These are phyloP conservation scores for Premnoplex brunnescens DNA, from an alignment of 2,797 vertebrate genomes.

Conservation along the genomic window DNA sequence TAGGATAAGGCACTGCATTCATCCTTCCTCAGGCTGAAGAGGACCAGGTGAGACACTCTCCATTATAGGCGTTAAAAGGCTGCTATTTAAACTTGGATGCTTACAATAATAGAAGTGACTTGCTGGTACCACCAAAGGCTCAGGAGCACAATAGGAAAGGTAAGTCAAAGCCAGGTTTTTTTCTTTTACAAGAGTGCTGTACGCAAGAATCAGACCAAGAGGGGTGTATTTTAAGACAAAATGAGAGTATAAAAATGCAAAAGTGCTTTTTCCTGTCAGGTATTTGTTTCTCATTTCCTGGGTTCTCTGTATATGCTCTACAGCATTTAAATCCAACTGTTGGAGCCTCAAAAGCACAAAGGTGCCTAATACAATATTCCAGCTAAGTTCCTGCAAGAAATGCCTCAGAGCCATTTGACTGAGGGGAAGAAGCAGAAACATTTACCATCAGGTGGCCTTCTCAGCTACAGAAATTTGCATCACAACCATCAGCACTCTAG, in stretches of 20 bases:
- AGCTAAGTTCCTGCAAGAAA: background rate
- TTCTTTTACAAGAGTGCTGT: background rate
- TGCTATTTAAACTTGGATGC: background rate
- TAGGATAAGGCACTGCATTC: background rate
- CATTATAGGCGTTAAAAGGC: background rate
- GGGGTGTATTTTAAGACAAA: background rate
- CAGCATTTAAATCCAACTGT: background rate
- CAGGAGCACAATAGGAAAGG: background rate
- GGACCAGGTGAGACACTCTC: background rate
- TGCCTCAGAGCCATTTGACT: background rate
- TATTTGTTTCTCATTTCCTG: slow-evolving; percentile 13
- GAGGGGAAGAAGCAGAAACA: slow-evolving; percentile 19
- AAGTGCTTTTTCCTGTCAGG: background rate
- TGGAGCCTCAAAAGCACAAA: slow-evolving; percentile 18
- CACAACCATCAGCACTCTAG: background rate
- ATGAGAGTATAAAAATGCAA: background rate
- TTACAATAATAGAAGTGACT: background rate
- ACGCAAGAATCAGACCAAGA: background rate
- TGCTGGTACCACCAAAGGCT: background rate
- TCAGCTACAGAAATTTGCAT: slow-evolving; percentile 19
- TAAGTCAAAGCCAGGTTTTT: background rate
- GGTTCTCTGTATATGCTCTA: background rate
- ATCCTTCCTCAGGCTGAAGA: background rate
- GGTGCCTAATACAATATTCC: background rate
- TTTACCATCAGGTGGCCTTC: slow-evolving; percentile 34